These are phyloP conservation scores for Cordilura impudica DNA, from an alignment of 2,888 invertebrate species.

Conservation along the genomic window DNA sequence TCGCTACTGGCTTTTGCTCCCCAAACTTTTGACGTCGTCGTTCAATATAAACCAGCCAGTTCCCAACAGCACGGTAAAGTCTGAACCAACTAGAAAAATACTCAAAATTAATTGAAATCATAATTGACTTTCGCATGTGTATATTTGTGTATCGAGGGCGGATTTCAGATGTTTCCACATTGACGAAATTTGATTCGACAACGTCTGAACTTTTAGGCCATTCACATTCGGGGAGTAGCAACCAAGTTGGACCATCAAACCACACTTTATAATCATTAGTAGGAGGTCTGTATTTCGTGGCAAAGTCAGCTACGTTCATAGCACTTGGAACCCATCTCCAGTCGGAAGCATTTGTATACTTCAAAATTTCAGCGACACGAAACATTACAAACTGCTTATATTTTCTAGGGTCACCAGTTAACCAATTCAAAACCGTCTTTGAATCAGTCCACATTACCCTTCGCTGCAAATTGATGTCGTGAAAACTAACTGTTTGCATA, in stretches of 20 bases:
- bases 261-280: constrained; percentile 28
- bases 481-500: background rate
- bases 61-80: constrained; percentile 19
- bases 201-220: constrained; percentile 24
- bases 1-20: background rate
- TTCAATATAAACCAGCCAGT: constrained; percentile 10
- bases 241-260: constrained; percentile 47
- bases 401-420: constrained; percentile 5
- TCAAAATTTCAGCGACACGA: constrained; percentile 26
- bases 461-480: background rate
- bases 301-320: constrained; percentile 33
- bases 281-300: background rate
- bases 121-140: background rate
- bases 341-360: background rate
- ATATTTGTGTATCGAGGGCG: constrained; percentile 14
- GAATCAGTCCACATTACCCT: constrained; percentile 33
- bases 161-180: constrained; percentile 2
- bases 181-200: background rate
- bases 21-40: background rate
- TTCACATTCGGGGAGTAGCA: background rate
- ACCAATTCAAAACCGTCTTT: constrained; percentile 19
- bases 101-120: constrained; percentile 24
- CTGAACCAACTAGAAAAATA: constrained; percentile 34
- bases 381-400: constrained; percentile 17
- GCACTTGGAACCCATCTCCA: constrained; percentile 25